phyloP scores from a whole-genome alignment of 2,113 vertebrate genomes.

The Leptosomus discolor region DNA sequence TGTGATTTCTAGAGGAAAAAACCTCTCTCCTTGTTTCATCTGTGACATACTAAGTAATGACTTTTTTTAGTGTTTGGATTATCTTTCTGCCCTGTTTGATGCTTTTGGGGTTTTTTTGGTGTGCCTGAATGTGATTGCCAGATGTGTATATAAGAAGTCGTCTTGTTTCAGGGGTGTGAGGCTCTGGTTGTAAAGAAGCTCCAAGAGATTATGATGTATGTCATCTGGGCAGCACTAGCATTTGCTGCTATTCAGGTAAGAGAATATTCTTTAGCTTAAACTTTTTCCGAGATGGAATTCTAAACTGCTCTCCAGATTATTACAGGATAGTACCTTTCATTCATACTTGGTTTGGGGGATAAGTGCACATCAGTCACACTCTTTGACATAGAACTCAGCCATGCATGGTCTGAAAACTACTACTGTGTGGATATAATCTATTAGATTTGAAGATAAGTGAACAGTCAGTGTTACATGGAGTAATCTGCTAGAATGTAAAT shows the following conservation, averaged over 20 bases:
- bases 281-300: background rate
- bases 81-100: background rate
- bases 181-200: conserved; percentile 95
- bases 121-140: background rate
- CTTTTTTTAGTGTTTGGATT: background rate
- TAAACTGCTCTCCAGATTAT: background rate
- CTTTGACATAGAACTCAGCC: background rate
- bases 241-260: conserved; percentile 96
- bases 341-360: background rate
- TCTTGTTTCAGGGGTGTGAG: conserved; percentile 86
- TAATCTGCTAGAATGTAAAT: background rate
- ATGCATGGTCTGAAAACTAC: background rate
- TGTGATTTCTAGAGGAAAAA: background rate
- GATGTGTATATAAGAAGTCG: background rate
- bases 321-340: background rate
- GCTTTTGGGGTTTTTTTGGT: background rate
- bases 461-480: background rate
- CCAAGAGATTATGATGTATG: conserved; percentile 98
- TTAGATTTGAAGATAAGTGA: background rate
- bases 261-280: background rate
- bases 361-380: background rate
- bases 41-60: background rate
- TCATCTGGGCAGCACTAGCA: conserved; percentile 93
- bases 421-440: background rate
- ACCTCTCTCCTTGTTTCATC: background rate